Base-by-base conservation (phyloP, 2,888 invertebrate genomes). In the Chironomus riparius region DNA sequence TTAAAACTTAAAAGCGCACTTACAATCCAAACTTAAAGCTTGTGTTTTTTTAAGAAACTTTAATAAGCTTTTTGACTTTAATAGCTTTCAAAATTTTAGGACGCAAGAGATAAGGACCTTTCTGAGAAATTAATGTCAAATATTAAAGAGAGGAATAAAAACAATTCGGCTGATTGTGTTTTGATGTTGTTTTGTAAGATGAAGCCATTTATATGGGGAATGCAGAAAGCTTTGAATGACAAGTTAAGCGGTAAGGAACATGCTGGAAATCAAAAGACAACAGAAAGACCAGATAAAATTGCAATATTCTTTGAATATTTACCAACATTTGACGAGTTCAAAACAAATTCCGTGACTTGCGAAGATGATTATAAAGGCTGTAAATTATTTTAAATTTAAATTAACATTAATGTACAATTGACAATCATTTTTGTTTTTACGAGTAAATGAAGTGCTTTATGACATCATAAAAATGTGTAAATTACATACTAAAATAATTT, bases 161-260 rank as follows among this genome's bases (percentile, higher is more conserved):
- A 62, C 12, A 21, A 28, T 15, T 22, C 47, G 24, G 28, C 68
- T 18, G 68, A 68, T 68, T 74, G 74, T 15, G 10, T 74, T 13
- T 4, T 68, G 6, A 7, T 74, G 21, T 22, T 74, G 12, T 22
- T 74, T 28, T 74, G 74, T 21, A 74, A 74, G 13, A 21, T 74
- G 10, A 74, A 74, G 28, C 74, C 74, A 1, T 48, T 74, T 18
- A 47, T 74, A 21, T 74, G 65, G 65, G n/a, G 24, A 13, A 74
- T 74, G 74, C 74, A 74, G 12, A 74, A 74, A 12, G 68, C 38
- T 38, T 38, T 38, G 2, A 38, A 38, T 38, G 38, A 38, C 10
- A 38, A 38, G 10, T 10, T 61, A 28, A 48, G 48, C 15, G 68
- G 61, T 0, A 48, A 48, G 13, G 47, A 48, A 47, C n/a, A 5